Base-by-base conservation (phyloP, 2,888 invertebrate genomes). In the Oscheius sp. region DNA sequence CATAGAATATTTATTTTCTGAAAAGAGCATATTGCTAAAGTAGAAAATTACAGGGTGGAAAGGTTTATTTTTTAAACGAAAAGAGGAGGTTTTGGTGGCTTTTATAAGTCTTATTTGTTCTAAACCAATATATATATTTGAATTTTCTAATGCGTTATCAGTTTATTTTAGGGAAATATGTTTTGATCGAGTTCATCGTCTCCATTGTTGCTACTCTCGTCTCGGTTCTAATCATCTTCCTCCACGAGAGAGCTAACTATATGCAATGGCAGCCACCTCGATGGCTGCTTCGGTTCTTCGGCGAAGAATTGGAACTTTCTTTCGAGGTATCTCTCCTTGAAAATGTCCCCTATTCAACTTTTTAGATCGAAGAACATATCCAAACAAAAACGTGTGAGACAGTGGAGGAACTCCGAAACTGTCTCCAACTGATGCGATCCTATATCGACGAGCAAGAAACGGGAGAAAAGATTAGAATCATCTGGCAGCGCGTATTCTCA, bases 401-500 rank as follows among this genome's bases (percentile, higher is more conserved):
- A 14, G 71, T 78, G 28, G 73, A 78, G 63, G 78, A 78, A 50
- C 71, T 78, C 22, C 45, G 75, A 49, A 73, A 75, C 54, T 78
- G 78, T 70, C 66, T 78, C 49, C 73, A 73, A 17, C 70, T 77
- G 49, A 62, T 78, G 17, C 64, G 71, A 33, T 54, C 54, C 33
- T 75, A 71, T 67, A 66, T 78, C 6, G 73, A 75, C 22, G 78
- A 78, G 30, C 73, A 73, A 69, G 76, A 76, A 2, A 51, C 74
- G 2, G 49, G 69, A 12, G 76, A 76, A 47, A 74, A 72, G 44
- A 67, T 72, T 50, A 71, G 72, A 45, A 73, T 76, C 9, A 62
- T 74, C 30, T 80, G 80, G 80, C 80, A 80, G 59, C 68, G 80
- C 22, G 67, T 80, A 57, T 80, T 80, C 71, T 80, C 80, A 0